phyloP scores from a whole-genome alignment of 2,888 invertebrate species.

The Anthophora plumipes region DNA sequence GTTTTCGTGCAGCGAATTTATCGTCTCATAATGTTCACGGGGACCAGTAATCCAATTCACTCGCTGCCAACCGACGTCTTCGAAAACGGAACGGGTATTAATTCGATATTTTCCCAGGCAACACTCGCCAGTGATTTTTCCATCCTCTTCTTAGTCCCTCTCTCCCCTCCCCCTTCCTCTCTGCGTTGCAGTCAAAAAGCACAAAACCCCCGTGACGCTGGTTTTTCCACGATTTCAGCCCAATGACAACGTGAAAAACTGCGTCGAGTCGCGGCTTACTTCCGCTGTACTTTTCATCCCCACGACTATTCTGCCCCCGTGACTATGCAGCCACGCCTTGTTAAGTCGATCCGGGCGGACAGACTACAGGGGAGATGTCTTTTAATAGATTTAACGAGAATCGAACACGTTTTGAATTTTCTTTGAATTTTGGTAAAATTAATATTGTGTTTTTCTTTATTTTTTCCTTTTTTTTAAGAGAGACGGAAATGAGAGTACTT shows the following conservation, averaged over 20 bases:
- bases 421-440: too few species aligned
- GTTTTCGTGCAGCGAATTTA: conserved; percentile 14
- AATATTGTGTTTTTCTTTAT: too few species aligned
- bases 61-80: conserved; percentile 1
- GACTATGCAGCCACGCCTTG: too few species aligned
- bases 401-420: too few species aligned
- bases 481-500: too few species aligned
- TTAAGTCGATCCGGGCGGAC: too few species aligned
- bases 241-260: conserved; percentile 1
- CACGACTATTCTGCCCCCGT: too few species aligned
- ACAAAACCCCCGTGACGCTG: conserved; percentile 3
- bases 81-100: conserved; percentile 28
- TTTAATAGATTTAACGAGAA: too few species aligned
- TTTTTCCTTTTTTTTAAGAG: too few species aligned
- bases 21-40: conserved; percentile 22
- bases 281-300: too few species aligned
- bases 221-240: conserved; percentile 23
- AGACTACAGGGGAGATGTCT: too few species aligned
- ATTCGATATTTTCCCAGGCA: conserved; percentile 33
- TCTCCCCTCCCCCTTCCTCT: neutral
- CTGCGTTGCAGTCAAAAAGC: conserved; percentile 4
- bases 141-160: neutral
- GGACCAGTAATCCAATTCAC: conserved; percentile 29
- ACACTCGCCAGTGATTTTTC: neutral
- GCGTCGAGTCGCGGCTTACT: neutral